Conservation (phyloP, 2,888 invertebrate genomes). For the Sinelater perroti region DNA sequence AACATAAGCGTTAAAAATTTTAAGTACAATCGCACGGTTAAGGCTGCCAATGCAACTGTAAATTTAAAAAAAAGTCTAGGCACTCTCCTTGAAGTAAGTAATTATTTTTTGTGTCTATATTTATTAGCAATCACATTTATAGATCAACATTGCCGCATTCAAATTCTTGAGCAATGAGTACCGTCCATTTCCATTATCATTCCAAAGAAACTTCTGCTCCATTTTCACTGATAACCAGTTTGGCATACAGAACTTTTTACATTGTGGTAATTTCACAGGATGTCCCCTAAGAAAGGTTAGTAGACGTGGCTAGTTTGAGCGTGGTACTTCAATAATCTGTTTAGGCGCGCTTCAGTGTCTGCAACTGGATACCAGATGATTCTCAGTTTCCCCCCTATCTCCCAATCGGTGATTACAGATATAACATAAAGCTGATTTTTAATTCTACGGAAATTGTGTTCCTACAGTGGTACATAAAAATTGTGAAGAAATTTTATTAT, state of each 20-base stretch:
- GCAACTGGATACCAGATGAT: not conserved
- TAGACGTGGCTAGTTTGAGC: not conserved
- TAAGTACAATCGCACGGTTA: not conserved
- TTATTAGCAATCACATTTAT: no score
- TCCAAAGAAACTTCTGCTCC: not conserved
- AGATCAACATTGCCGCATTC: no score
- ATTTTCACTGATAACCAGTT: not conserved
- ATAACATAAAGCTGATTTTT: no score
- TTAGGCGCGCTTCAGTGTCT: not conserved
- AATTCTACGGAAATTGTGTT: no score
- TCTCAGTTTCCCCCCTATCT: not conserved
- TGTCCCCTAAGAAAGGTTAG: not conserved
- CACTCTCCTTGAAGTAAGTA: no score
- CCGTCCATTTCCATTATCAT: not conserved
- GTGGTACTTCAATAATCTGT: not conserved
- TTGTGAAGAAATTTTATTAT: no score
- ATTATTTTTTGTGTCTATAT: no score
- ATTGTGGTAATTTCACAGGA: not conserved
- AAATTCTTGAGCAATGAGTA: not conserved
- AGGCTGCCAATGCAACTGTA: not conserved
- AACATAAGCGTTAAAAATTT: not conserved
- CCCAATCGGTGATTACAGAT: not conserved
- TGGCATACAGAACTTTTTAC: not conserved
- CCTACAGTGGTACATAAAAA: no score
- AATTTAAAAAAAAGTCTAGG: no score